Base-by-base conservation (phyloP, 1,140 invertebrate species). In the Proctacanthus coquilletti region DNA sequence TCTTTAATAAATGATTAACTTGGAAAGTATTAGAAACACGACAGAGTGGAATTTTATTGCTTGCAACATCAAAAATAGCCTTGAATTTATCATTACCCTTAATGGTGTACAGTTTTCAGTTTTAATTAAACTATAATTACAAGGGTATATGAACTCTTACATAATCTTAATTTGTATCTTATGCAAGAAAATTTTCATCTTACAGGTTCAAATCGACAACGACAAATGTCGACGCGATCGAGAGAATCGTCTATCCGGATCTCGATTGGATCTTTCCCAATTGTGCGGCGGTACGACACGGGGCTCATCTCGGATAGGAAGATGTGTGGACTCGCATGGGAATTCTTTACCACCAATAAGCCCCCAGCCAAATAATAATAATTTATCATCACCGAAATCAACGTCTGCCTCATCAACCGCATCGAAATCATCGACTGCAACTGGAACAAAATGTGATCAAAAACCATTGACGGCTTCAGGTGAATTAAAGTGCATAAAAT, bases 201-300 rank as follows among this genome's bases (percentile, higher is more conserved):
- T 42, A 4, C 45, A 60, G 56, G 54, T 60, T 49, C 56, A 60
- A 45, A 40, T 60, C 43, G 56, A 60, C 45, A 60, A 59, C 48
- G 53, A 57, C 45, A 60, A 60, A 49, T 42, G 50, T 40, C 51
- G 55, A 43, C 56, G 53, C 40, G 56, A 59, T 38, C 39, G 42
- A 20, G 42, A 44, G 23, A 13, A 10, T 15, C 45, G 36, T 48
- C 52, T 38, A 34, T 58, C 36, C 40, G 50, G 38, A 43, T 48
- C 44, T 51, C 55, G 18, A 49, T 51, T 15, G 34, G 55, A 41
- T 53, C 58, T 43, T 42, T 58, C 40, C 52, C 55, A 21, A 49
- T 49, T 36, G 40, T 59, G n/a, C 55, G 52, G 31, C 48, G 36
- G 32, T 34, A 32, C 33, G 23, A 42, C 31, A 20, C 41, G 43